Base-by-base conservation (phyloP, 2,113 vertebrate species). In the Chaetorhynchus papuensis region DNA sequence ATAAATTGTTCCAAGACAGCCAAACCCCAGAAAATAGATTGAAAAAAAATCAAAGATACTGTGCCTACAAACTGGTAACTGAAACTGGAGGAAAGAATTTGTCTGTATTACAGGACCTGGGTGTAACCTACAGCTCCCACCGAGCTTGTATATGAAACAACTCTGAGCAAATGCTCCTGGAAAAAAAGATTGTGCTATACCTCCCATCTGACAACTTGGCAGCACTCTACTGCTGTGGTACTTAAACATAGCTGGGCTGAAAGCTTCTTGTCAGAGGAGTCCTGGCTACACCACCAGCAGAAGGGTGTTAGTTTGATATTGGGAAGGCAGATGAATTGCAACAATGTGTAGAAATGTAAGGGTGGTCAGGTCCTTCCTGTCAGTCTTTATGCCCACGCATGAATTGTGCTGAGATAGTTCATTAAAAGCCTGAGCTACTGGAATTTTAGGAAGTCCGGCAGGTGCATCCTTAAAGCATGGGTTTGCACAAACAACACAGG, bases 361-460 rank as follows among this genome's bases (percentile, higher is more conserved):
- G 39, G 23, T 41, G 61, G 11, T 84, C 72, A 27, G 27, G 27
- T 66, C n/a, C 30, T 83, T 70, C 30, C 45, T 70, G 49, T 26
- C 47, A 9, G 35, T 23, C 54, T 65, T 81, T 6, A 6, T 13
- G 23, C 31, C 45, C 47, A 21, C 0, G 0, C 8, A 1, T 24
- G 37, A 60, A 23, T 59, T 54, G 70, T 49, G 45, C 31, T 11
- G 35, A 66, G 35, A 10, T 3, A 7, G 69, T 22, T 87, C 30
- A 14, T 22, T 11, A 37, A 54, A 60, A 91, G 37, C 27, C 7
- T 7, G 63, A 69, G 49, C 57, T 72, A 2, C 31, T 5, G 15
- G n/a, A 61, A 69, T 85, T 37, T 65, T 76, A 28, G n/a, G 5
- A 69, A n/a, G 65, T 37, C 37, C 74, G 69, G 74, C 74, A 87